Conservation (phyloP, 1,140 invertebrate species). For the Drosophila athabasca region DNA sequence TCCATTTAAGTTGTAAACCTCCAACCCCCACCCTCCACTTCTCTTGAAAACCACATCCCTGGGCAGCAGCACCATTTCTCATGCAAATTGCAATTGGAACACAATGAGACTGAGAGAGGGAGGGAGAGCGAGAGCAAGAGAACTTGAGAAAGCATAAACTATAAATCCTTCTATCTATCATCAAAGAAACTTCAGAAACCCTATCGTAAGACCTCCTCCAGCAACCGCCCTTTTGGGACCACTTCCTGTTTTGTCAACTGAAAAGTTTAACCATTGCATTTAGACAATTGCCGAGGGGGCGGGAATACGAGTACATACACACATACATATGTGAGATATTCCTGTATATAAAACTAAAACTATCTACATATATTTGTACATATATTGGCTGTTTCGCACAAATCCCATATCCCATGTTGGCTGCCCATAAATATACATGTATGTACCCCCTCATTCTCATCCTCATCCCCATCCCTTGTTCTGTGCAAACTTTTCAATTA, state of each 20-base stretch:
- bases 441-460: conserved; percentile 1
- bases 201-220: conserved; percentile 1
- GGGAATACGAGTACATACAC: background rate
- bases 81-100: conserved; percentile 30
- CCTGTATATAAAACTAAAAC: conserved; percentile 34
- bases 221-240: background rate
- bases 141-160: conserved; percentile 42
- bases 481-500: conserved; percentile 62
- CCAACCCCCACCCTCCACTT: background rate
- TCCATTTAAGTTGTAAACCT: background rate
- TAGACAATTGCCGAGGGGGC: conserved; percentile 29
- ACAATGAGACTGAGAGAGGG: background rate
- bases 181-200: conserved; percentile 31
- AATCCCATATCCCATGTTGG: conserved; percentile 27
- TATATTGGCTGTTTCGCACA: conserved; percentile 13
- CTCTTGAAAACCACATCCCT: background rate
- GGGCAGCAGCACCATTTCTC: conserved; percentile 1
- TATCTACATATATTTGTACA: conserved; percentile 6
- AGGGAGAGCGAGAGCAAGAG: too few relatives aligned
- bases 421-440: conserved; percentile 41
- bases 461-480: background rate
- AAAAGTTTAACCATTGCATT: conserved; percentile 44
- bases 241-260: conserved; percentile 48
- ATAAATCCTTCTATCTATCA: conserved; percentile 45
- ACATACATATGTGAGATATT: background rate